Conservation (phyloP, 2,113 vertebrate species). For the Calonectris borealis region DNA sequence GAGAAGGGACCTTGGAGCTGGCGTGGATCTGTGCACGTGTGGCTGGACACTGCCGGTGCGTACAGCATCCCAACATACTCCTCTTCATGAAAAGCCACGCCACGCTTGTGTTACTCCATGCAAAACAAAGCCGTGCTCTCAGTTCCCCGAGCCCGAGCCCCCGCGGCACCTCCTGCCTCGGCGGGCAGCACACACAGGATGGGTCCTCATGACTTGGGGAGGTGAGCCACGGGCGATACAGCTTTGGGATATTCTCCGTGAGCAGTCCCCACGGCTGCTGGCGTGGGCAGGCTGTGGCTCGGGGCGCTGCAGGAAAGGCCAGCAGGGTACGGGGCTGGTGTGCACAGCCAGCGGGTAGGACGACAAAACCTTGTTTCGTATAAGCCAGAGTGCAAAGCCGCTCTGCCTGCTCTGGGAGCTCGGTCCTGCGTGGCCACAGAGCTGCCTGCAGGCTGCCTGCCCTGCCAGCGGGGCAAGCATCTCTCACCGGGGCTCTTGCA, state of each 20-base stretch:
- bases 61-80: neutral
- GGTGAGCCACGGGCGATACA: fast-evolving
- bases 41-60: neutral
- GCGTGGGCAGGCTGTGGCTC: fast-evolving
- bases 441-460: constrained; percentile 6
- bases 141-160: neutral
- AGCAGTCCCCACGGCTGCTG: neutral
- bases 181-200: neutral
- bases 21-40: fast-evolving
- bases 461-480: neutral
- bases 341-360: neutral
- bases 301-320: fast-evolving
- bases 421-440: neutral
- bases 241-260: fast-evolving
- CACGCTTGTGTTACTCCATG: fast-evolving
- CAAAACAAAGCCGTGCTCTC: neutral
- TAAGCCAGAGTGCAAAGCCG: neutral
- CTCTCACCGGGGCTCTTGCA: neutral
- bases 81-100: neutral
- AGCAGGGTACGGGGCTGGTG: neutral
- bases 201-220: fast-evolving
- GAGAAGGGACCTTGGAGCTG: neutral
- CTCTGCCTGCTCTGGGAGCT: neutral
- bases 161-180: neutral
- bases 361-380: neutral